Percentiles rank a stretch among this genome's conserved stretches.
Conservation (phyloP, 2,797 vertebrate species). For the Schizopygopsis malacanthus region DNA sequence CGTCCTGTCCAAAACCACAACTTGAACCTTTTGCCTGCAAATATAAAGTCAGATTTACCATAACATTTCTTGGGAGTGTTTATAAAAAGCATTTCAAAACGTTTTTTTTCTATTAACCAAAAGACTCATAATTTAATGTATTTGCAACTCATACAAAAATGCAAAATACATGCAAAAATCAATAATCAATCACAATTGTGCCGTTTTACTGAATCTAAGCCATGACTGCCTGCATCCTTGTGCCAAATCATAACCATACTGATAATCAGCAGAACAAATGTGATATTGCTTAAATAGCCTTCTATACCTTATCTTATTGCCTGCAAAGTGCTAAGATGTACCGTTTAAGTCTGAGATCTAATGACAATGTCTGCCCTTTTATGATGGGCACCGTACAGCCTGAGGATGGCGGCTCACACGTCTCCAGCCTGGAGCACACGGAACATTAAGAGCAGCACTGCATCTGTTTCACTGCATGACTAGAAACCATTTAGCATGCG, state of each 20-base stretch:
- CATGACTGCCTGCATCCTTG: not conserved
- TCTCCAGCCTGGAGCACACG: constrained; percentile 17
- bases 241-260: not conserved
- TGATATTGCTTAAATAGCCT: not conserved
- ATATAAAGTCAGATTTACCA: not conserved
- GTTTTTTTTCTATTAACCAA: not conserved
- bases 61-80: not conserved
- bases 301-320: not conserved
- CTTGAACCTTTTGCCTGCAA: not conserved
- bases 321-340: constrained; percentile 18
- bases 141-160: no score
- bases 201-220: not conserved
- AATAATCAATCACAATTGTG: not conserved
- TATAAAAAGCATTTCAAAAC: no score
- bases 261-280: not conserved
- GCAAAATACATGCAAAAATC: no score
- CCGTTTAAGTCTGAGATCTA: constrained; percentile 41
- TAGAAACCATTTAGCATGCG: constrained; percentile 29
- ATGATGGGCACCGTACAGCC: constrained; percentile 38
- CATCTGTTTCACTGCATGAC: constrained; percentile 33
- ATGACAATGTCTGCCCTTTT: constrained; percentile 45
- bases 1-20: not conserved
- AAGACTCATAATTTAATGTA: not conserved
- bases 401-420: constrained; percentile 23
- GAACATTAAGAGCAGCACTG: constrained; percentile 22